These are phyloP conservation scores for Oryzias javanicus DNA, from an alignment of 2,113 vertebrate genomes.

Conservation along the genomic window DNA sequence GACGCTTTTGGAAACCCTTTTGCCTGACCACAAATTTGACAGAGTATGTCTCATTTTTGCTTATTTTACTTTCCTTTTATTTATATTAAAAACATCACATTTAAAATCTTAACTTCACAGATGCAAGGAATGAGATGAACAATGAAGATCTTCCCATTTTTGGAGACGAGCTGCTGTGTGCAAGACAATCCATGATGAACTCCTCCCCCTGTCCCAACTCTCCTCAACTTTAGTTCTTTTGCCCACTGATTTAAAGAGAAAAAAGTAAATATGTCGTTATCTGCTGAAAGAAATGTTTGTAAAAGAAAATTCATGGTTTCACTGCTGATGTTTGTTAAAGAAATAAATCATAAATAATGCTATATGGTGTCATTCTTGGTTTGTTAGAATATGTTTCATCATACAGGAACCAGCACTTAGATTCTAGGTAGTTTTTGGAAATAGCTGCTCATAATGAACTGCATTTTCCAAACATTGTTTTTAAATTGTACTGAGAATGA, in stretches of 20 bases:
- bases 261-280: constrained; percentile 46
- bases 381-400: background rate
- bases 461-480: too few relatives aligned
- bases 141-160: constrained; percentile 20
- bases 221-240: constrained; percentile 13
- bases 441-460: too few relatives aligned
- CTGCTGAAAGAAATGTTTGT: constrained; percentile 49
- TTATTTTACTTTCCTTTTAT: background rate
- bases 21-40: constrained; percentile 71
- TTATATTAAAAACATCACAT: background rate
- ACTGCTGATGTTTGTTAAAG: constrained; percentile 52
- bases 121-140: constrained; percentile 19
- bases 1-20: constrained; percentile 89
- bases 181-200: constrained; percentile 59
- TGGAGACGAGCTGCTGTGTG: constrained; percentile 37
- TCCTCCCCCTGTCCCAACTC: background rate
- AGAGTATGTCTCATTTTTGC: background rate
- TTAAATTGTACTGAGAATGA: too few relatives aligned
- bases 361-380: background rate
- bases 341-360: constrained; percentile 49
- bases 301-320: constrained; percentile 30
- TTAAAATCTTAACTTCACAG: constrained; percentile 13
- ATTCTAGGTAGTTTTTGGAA: too few relatives aligned
- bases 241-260: constrained; percentile 55
- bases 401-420: too few relatives aligned